phyloP scores from a whole-genome alignment of 2,888 invertebrate species.

The Flabesymbios commensalis region DNA sequence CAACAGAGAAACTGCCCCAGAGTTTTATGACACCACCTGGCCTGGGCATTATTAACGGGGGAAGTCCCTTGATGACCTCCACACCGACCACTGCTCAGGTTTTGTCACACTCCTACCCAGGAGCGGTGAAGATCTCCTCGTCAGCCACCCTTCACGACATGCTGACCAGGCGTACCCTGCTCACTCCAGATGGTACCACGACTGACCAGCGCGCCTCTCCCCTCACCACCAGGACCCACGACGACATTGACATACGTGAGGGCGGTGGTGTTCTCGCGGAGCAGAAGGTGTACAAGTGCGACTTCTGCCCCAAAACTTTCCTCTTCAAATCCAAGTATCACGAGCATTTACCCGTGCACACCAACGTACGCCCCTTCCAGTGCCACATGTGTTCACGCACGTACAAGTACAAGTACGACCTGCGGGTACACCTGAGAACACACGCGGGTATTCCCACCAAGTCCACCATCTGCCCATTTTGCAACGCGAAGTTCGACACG shows the following conservation, averaged over 20 bases:
- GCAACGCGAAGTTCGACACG: slow-evolving; percentile 35
- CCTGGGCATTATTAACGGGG: too few relatives aligned
- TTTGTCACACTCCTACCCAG: too few relatives aligned
- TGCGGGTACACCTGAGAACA: slow-evolving; percentile 38
- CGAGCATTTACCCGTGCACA: slow-evolving; percentile 42
- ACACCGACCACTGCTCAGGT: too few relatives aligned
- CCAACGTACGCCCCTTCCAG: slow-evolving; percentile 39
- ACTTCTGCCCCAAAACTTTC: slow-evolving; percentile 38
- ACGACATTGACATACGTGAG: neutral
- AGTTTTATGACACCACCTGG: too few relatives aligned
- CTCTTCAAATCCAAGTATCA: slow-evolving; percentile 42
- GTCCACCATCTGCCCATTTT: slow-evolving; percentile 42
- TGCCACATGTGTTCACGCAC: slow-evolving; percentile 40
- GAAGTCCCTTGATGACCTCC: too few relatives aligned
- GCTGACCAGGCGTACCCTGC: too few relatives aligned
- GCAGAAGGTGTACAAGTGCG: slow-evolving; percentile 36
- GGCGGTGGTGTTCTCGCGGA: too few relatives aligned
- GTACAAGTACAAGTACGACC: slow-evolving; percentile 43
- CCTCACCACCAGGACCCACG: neutral
- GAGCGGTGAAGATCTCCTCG: slow-evolving; percentile 4
- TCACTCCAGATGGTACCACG: too few relatives aligned
- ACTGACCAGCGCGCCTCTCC: too few relatives aligned
- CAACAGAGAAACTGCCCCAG: too few relatives aligned
- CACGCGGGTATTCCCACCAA: slow-evolving; percentile 43
- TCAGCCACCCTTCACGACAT: neutral